These are phyloP conservation scores for Caenorhabditis wallacei DNA, from an alignment of 2,888 invertebrate genomes.

Conservation along the genomic window DNA sequence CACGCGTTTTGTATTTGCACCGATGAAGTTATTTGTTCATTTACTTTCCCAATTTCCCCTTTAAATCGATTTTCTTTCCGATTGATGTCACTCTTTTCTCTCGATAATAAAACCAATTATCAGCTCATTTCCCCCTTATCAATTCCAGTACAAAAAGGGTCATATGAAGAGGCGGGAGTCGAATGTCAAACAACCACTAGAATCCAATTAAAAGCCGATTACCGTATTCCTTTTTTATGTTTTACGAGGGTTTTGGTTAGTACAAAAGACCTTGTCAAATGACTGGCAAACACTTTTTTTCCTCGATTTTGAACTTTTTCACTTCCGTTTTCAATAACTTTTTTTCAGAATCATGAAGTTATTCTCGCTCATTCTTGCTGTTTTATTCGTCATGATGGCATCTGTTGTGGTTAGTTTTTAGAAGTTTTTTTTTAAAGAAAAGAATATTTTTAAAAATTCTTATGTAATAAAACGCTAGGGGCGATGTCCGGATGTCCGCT, in stretches of 20 bases:
- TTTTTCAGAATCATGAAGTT: slow-evolving; percentile 56
- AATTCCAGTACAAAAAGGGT: slow-evolving; percentile 13
- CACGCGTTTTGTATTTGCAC: slow-evolving; percentile 43
- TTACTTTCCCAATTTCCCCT: slow-evolving; percentile 22
- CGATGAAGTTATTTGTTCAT: slow-evolving; percentile 37
- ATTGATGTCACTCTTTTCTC: slow-evolving; percentile 38
- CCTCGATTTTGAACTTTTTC: slow-evolving; percentile 16
- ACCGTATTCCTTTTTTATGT: slow-evolving; percentile 36
- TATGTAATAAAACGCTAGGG: too few relatives aligned
- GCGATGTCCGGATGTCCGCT: too few relatives aligned
- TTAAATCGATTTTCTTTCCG: slow-evolving; percentile 21
- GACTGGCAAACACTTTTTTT: slow-evolving; percentile 22
- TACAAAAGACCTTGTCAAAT: slow-evolving; percentile 26
- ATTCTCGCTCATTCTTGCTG: slow-evolving; percentile 55
- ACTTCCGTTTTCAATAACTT: not conserved
- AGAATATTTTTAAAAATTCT: too few relatives aligned
- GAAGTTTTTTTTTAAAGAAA: too few relatives aligned
- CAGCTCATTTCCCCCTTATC: slow-evolving; percentile 33
- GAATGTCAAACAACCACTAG: not conserved
- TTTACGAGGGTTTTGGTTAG: slow-evolving; percentile 5
- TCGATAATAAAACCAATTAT: slow-evolving; percentile 21
- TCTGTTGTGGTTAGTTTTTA: slow-evolving; percentile 50
- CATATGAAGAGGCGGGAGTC: slow-evolving; percentile 9
- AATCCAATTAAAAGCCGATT: slow-evolving; percentile 33
- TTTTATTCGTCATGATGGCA: slow-evolving; percentile 58